Conservation (phyloP, 2,113 vertebrate genomes). For the Lepidothrix coronata region DNA sequence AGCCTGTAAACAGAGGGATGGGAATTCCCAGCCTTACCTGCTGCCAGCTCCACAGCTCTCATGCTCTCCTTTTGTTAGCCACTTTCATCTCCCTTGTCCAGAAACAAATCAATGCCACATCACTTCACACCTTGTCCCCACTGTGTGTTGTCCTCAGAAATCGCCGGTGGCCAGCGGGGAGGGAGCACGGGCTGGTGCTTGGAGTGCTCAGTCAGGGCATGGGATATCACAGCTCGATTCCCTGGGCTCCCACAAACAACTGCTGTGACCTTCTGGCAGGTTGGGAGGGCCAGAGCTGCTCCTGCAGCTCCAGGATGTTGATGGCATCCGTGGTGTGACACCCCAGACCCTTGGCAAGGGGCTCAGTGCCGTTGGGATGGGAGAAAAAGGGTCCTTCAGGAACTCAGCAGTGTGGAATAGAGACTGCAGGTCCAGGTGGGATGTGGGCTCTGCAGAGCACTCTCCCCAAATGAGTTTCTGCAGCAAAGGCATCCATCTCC, state of each 20-base stretch:
- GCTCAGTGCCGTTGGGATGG: not conserved
- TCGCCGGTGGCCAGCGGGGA: rapidly evolving
- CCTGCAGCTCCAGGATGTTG: not conserved
- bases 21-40: not conserved
- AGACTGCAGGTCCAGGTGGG: not conserved
- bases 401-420: not conserved
- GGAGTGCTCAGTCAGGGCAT: rapidly evolving
- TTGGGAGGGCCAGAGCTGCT: not conserved
- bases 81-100: not conserved
- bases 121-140: not conserved
- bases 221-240: not conserved
- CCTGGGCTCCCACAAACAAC: not conserved
- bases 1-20: not conserved
- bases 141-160: not conserved
- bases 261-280: not conserved
- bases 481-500: not conserved
- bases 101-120: not conserved
- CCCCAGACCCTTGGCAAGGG: not conserved
- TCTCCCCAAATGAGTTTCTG: not conserved
- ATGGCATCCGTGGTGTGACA: not conserved
- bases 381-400: rapidly evolving
- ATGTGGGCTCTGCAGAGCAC: not conserved
- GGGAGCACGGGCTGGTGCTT: not conserved
- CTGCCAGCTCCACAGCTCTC: not conserved
- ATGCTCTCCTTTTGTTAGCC: not conserved